Base-by-base conservation (phyloP, 2,888 invertebrate species). In the Agrotis exclamationis region DNA sequence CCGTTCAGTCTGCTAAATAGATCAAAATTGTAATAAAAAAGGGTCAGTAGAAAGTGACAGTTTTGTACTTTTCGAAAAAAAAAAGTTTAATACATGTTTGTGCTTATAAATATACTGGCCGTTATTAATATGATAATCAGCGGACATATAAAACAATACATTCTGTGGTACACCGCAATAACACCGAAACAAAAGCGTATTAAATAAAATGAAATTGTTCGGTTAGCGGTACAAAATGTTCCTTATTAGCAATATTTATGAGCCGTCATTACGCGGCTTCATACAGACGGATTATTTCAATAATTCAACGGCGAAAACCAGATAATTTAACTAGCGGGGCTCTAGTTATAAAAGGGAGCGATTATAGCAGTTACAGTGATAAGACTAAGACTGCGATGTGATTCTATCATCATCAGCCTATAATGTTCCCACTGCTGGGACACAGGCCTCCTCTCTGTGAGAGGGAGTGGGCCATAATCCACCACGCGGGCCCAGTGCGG, bases 271-370 rank as follows among this genome's bases (percentile, higher is more conserved):
- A 84, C 84, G 71, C 65, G 64, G 80, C 89, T 86, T 88, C 89
- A 86, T 90, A 91, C 89, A 89, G 90, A 88, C 88, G 92, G 91
- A 93, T 93, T 92, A 93, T 94, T 93, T 92, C 91, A 92, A 93
- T 93, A 92, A 93, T 93, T 93, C 92, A 88, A 88, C 87, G 86
- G 86, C 84, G 88, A 90, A 91, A 91, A 90, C 89, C 89, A 89
- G 89, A 92, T 93, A 91, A 93, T 93, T 93, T 90, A 88, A 89
- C 88, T 87, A 77, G 71, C 60, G 68, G 24, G 78, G 71, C 59
- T 16, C 53, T 80, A 85, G 68, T 47, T 18, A 81, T 56, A 67
- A 78, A 82, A 65, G 70, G 33, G 16, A 57, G 70, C 76, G 77
- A 20, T 56, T 50, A n/a, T 1, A 28, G 14, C 14, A 22, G 14